Conservation (phyloP, 2,113 vertebrate genomes). For the Esox niger region DNA sequence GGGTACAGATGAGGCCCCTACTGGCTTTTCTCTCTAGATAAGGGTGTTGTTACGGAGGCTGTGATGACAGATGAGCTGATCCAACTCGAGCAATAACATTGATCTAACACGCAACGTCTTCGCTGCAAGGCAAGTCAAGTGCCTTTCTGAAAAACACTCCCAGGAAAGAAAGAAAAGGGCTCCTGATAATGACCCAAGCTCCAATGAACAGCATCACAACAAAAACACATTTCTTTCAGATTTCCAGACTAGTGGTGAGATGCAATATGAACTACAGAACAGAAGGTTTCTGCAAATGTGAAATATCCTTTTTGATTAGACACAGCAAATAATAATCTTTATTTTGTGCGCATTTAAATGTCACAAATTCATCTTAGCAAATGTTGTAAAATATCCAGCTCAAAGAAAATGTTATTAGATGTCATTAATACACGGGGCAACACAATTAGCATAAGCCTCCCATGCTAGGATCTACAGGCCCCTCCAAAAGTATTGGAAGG, state of each 20-base stretch:
- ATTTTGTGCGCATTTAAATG: background rate
- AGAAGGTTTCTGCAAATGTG: background rate
- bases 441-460: background rate
- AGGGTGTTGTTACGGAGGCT: constrained; percentile 4
- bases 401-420: too few relatives aligned
- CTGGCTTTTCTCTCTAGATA: constrained; percentile 4
- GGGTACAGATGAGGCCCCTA: constrained; percentile 2
- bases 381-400: too few relatives aligned
- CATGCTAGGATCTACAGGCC: background rate
- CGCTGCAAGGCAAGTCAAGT: background rate
- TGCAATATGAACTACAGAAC: background rate
- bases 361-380: background rate
- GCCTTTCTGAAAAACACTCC: constrained; percentile 4
- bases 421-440: background rate
- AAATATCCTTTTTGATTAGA: background rate
- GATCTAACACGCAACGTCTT: constrained; percentile 17
- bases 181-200: background rate
- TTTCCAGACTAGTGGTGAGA: background rate
- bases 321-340: too few relatives aligned
- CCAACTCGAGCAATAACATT: background rate
- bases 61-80: background rate
- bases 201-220: background rate
- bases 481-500: too few relatives aligned
- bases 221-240: background rate
- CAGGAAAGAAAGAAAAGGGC: background rate